These are phyloP conservation scores for Amiota communis DNA, from an alignment of 2,888 invertebrate species.

Conservation along the genomic window DNA sequence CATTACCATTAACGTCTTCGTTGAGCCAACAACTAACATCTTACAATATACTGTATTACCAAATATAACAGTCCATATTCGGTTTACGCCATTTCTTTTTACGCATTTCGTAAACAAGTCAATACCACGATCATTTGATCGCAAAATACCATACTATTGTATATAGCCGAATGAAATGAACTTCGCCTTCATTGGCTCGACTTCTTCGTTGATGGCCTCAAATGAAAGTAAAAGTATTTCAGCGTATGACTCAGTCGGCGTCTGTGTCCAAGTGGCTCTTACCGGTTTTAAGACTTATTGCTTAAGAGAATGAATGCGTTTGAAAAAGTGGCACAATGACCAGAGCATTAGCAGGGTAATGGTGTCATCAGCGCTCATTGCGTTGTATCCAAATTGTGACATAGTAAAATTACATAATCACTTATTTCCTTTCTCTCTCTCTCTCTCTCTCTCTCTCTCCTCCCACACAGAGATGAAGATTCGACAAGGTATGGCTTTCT, in stretches of 20 bases:
- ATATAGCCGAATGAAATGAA: constrained; percentile 17
- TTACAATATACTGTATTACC: constrained; percentile 53
- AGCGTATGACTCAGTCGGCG: constrained; percentile 52
- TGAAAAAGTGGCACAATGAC: constrained; percentile 68
- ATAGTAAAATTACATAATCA: constrained; percentile 41
- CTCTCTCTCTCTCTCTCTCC: constrained; percentile 24
- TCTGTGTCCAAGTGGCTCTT: not conserved
- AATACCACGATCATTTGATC: constrained; percentile 29
- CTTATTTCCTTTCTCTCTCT: constrained; percentile 16
- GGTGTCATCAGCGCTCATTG: constrained; percentile 50
- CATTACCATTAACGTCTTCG: not conserved
- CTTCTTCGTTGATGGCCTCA: constrained; percentile 56
- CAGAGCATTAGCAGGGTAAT: constrained; percentile 55
- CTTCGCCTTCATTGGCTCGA: not conserved
- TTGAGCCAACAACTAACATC: not conserved
- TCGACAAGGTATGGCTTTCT: constrained; percentile 46
- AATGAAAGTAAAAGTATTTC: constrained; percentile 71
- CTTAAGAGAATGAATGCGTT: constrained; percentile 37
- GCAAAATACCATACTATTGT: constrained; percentile 22
- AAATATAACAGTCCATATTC: constrained; percentile 44
- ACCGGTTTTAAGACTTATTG: constrained; percentile 50
- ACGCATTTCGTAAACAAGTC: constrained; percentile 36
- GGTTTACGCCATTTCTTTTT: constrained; percentile 7
- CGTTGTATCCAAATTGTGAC: not conserved
- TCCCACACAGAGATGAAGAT: constrained; percentile 55